Conservation (phyloP, 2,888 invertebrate species). For the Brachylomia viminalis region DNA sequence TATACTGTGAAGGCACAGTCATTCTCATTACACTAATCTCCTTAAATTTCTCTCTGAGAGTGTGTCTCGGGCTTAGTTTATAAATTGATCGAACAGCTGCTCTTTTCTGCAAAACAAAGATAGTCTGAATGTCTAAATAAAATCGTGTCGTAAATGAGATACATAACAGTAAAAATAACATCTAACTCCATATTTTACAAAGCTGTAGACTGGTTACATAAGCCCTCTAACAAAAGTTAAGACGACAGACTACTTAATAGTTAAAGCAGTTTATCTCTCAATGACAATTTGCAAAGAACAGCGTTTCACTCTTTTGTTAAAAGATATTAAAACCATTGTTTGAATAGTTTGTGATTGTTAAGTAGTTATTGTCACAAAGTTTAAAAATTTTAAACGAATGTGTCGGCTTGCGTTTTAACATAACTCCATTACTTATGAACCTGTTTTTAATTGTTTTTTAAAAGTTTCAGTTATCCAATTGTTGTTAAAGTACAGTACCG, state of each 20-base stretch:
- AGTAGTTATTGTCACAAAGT: constrained; percentile 20
- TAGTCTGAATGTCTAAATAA: no score
- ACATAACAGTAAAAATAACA: constrained; percentile 28
- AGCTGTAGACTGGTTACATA: constrained; percentile 18
- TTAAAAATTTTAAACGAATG: constrained; percentile 17
- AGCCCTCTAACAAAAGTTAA: constrained; percentile 36
- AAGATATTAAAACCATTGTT: constrained; percentile 46
- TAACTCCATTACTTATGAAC: background rate
- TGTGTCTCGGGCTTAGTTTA: no score
- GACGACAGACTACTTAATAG: constrained; percentile 32
- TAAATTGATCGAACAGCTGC: no score
- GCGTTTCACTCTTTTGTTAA: constrained; percentile 47
- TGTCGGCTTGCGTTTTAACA: constrained; percentile 12
- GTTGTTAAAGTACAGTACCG: background rate
- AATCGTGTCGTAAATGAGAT: no score
- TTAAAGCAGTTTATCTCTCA: constrained; percentile 47
- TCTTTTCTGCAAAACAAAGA: no score
- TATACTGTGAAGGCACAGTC: no score
- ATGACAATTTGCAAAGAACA: constrained; percentile 48
- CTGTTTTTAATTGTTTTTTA: constrained; percentile 23
- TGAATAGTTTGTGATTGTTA: background rate
- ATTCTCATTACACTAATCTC: no score
- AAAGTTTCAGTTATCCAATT: background rate
- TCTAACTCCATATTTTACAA: constrained; percentile 3
- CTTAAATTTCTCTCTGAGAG: no score